These are phyloP conservation scores for Sisor rabdophorus DNA, from an alignment of 2,113 vertebrate species.

Conservation along the genomic window DNA sequence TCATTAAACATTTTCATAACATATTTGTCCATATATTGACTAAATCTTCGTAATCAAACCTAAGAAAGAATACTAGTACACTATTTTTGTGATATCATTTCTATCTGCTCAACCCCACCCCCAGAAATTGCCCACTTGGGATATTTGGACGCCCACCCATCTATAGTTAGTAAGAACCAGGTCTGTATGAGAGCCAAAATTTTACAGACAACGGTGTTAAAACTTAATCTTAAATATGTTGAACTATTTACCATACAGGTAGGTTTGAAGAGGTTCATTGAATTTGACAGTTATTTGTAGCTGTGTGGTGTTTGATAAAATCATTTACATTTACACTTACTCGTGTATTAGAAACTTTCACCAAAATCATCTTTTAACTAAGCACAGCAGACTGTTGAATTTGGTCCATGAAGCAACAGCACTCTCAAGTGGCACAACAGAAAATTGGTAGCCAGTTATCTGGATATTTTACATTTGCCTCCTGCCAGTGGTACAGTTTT, in stretches of 20 bases:
- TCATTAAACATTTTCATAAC: no score
- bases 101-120: no score
- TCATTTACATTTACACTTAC: neutral
- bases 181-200: neutral
- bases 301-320: neutral
- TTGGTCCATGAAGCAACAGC: neutral
- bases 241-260: neutral
- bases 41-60: no score
- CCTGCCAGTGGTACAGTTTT: neutral
- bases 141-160: no score
- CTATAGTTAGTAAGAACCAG: no score
- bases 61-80: no score
- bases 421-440: conserved; percentile 1
- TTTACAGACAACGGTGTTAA: neutral
- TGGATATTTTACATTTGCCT: neutral
- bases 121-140: no score
- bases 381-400: neutral
- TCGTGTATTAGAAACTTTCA: neutral
- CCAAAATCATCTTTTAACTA: neutral
- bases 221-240: neutral
- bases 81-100: no score
- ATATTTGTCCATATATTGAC: no score
- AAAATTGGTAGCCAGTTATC: neutral
- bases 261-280: neutral
- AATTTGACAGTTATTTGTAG: neutral